Evolutionary conservation across 2,113 vertebrate genomes (phyloP).

Genomic region (Antigone vipio): DNA sequence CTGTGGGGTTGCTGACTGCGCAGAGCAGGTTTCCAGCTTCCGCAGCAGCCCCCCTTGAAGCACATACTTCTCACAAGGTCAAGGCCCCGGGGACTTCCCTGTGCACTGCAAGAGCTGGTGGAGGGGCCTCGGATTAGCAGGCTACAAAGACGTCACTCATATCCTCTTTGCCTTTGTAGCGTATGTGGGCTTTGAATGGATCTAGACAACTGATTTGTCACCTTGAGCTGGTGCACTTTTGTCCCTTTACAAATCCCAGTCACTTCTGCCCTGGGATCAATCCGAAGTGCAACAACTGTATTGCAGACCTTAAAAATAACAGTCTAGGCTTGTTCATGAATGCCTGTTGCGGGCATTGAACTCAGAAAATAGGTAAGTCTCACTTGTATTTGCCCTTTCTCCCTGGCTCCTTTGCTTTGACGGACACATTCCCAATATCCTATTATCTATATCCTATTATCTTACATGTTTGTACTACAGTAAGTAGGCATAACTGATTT

Average conservation of each 20-base stretch:
- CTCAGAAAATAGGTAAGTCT: not conserved
- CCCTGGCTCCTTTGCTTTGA: conserved; percentile 22
- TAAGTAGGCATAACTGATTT: conserved; percentile 35
- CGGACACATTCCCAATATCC: conserved; percentile 21
- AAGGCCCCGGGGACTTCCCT: not conserved
- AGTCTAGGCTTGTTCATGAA: not conserved
- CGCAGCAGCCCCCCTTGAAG: not conserved
- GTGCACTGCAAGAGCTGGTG: not conserved
- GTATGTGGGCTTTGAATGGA: not conserved
- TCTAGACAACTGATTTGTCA: not conserved
- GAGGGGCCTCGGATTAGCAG: not conserved
- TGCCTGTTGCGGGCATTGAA: not conserved
- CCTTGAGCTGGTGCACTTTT: not conserved
- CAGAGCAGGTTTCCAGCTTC: not conserved
- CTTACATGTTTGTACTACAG: conserved; percentile 8
- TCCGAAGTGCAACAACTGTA: not conserved
- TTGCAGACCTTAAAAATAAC: not conserved
- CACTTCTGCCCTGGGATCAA: not conserved
- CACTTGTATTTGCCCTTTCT: conserved; percentile 1
- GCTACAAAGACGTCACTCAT: not conserved
- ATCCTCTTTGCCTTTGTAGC: not conserved
- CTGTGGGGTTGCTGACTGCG: not conserved
- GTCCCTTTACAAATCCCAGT: conserved; percentile 8
- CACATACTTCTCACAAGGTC: not conserved
- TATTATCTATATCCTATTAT: conserved; percentile 34